Percentiles rank a stretch among this genome's conserved stretches.
These are phyloP conservation scores for Glaucidium brasilianum DNA, from an alignment of 2,113 vertebrate species.

Conservation along the genomic window DNA sequence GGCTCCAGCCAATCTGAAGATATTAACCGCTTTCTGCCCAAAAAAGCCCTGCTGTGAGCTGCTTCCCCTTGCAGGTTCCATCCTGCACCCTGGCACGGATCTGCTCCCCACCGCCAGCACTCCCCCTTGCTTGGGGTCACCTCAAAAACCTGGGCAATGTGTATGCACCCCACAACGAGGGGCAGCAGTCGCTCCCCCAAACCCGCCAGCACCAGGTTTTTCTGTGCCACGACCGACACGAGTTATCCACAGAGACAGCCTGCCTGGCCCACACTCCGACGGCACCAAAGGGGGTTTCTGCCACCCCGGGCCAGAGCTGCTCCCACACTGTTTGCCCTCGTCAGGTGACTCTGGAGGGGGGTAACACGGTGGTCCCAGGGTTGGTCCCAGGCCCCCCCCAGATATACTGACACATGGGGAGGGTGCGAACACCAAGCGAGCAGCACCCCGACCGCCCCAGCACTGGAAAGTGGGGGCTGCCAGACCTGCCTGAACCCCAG, in stretches of 20 bases:
- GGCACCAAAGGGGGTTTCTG: background rate
- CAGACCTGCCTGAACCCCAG: background rate
- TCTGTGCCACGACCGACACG: accelerated
- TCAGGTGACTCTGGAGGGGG: background rate
- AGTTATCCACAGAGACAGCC: background rate
- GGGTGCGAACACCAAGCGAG: accelerated
- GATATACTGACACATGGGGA: background rate
- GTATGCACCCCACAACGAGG: accelerated
- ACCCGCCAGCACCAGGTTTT: accelerated
- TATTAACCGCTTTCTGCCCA: background rate
- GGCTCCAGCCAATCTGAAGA: background rate
- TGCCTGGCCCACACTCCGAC: background rate
- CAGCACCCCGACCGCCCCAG: background rate
- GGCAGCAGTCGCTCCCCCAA: accelerated
- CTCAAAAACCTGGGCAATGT: background rate
- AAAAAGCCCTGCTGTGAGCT: background rate
- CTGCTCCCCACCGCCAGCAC: background rate
- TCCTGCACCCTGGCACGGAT: background rate
- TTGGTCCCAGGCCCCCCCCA: background rate
- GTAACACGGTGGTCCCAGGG: accelerated
- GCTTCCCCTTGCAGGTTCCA: background rate
- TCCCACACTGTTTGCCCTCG: accelerated
- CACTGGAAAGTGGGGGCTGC: background rate
- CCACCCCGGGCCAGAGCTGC: accelerated
- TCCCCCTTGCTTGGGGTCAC: background rate